Evolutionary conservation across 2,797 vertebrate genomes (phyloP).

Genomic region (Lagorchestes hirsutus): DNA sequence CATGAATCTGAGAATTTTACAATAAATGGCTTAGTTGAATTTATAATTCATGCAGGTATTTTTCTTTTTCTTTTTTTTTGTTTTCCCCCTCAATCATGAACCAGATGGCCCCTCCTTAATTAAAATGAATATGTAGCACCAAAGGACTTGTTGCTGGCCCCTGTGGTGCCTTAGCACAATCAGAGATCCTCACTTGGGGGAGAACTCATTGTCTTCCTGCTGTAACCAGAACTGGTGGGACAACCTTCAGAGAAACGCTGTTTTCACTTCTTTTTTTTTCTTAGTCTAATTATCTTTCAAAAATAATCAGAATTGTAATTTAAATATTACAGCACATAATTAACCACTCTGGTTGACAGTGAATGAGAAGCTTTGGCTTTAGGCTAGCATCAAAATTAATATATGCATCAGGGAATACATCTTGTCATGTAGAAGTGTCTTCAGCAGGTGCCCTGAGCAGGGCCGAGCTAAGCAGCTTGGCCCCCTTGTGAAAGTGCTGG

Average conservation of each 20-base stretch:
- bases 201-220: conserved; percentile 66
- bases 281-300: conserved; percentile 79
- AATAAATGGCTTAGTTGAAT: conserved; percentile 32
- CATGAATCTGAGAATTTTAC: conserved; percentile 8
- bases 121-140: conserved; percentile 63
- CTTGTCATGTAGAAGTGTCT: conserved; percentile 31
- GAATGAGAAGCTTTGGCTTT: conserved; percentile 74
- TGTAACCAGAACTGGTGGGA: conserved; percentile 52
- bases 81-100: conserved; percentile 53
- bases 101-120: conserved; percentile 81
- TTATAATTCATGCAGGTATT: neutral
- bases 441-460: neutral
- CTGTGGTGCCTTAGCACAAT: conserved; percentile 24
- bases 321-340: conserved; percentile 80
- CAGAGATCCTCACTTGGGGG: conserved; percentile 72
- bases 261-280: conserved; percentile 20
- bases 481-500: neutral
- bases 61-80: neutral
- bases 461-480: neutral
- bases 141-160: conserved; percentile 45
- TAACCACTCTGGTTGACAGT: conserved; percentile 77
- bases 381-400: conserved; percentile 77
- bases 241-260: conserved; percentile 46
- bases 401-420: conserved; percentile 53
- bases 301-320: conserved; percentile 82